A percentile compares a stretch with the other conserved stretches of the same genome.
Conservation (phyloP, 2,113 vertebrate species). For the Zosterops pallidus region DNA sequence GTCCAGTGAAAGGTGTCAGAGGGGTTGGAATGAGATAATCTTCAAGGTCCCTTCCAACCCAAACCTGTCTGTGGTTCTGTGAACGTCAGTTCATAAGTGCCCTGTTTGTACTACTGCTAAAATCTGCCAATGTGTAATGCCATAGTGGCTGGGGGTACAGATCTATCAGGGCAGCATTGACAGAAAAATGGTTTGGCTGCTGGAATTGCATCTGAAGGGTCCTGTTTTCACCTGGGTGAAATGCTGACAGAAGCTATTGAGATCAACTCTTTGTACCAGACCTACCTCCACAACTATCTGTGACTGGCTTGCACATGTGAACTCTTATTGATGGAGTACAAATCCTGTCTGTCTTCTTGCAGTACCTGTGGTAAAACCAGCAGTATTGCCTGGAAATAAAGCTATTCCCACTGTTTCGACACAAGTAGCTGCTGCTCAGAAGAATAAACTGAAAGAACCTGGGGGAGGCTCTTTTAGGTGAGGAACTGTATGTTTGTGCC, state of each 20-base stretch:
- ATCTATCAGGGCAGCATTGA: not conserved
- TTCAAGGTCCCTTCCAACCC: not conserved
- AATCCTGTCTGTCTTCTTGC: conserved; percentile 21
- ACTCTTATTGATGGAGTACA: not conserved
- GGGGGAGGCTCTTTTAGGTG: conserved; percentile 93
- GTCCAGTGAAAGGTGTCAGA: not conserved
- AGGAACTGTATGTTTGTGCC: not conserved
- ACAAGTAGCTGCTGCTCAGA: conserved; percentile 82
- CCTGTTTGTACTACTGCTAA: not conserved
- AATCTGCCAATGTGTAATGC: not conserved
- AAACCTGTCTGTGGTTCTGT: not conserved
- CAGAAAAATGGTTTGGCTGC: not conserved
- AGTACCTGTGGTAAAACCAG: conserved; percentile 86
- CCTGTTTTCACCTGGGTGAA: not conserved
- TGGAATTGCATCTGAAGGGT: not conserved
- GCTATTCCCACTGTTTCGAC: conserved; percentile 75
- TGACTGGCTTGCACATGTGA: not conserved
- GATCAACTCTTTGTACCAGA: not conserved
- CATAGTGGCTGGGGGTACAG: not conserved
- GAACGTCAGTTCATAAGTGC: not conserved
- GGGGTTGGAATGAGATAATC: not conserved
- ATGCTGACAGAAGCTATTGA: not conserved
- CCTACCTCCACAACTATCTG: not conserved
- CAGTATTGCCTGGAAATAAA: conserved; percentile 81
- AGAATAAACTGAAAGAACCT: conserved; percentile 89